phyloP scores from a whole-genome alignment of 1,140 invertebrate genomes.

The Aphelinus certus region DNA sequence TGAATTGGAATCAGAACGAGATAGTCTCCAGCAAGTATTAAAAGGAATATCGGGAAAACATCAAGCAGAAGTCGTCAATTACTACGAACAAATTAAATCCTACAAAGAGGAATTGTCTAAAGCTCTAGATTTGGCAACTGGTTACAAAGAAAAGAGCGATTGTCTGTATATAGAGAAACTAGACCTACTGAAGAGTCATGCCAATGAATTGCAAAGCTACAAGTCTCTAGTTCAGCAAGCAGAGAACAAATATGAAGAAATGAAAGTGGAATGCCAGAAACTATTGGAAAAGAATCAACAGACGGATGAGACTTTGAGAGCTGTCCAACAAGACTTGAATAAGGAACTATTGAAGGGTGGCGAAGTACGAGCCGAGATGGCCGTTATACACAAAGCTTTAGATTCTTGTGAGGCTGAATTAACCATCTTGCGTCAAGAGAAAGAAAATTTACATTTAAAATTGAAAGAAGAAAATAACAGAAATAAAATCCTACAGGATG shows the following conservation, averaged over 20 bases:
- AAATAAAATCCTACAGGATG: constrained; percentile 63
- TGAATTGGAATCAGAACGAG: constrained; percentile 60
- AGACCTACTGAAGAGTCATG: constrained; percentile 56
- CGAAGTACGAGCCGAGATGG: constrained; percentile 62
- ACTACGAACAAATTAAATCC: constrained; percentile 68
- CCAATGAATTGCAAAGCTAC: constrained; percentile 59
- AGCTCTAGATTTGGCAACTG: constrained; percentile 72
- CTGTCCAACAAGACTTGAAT: constrained; percentile 57
- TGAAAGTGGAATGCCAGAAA: constrained; percentile 57
- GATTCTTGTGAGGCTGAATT: constrained; percentile 69
- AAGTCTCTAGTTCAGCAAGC: constrained; percentile 57
- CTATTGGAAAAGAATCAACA: constrained; percentile 53
- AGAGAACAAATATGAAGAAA: constrained; percentile 53
- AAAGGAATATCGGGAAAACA: constrained; percentile 57
- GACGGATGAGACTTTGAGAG: constrained; percentile 52
- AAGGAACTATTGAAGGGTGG: constrained; percentile 55
- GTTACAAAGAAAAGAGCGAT: constrained; percentile 75
- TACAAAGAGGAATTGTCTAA: constrained; percentile 75
- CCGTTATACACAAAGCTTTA: constrained; percentile 65
- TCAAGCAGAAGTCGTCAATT: constrained; percentile 50
- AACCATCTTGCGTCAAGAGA: constrained; percentile 66
- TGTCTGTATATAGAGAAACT: constrained; percentile 66
- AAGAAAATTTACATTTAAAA: constrained; percentile 64
- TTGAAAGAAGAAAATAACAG: constrained; percentile 67
- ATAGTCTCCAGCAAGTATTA: constrained; percentile 52